Conservation (phyloP, 2,797 vertebrate genomes). For the Muraenolepis orangiensis region DNA sequence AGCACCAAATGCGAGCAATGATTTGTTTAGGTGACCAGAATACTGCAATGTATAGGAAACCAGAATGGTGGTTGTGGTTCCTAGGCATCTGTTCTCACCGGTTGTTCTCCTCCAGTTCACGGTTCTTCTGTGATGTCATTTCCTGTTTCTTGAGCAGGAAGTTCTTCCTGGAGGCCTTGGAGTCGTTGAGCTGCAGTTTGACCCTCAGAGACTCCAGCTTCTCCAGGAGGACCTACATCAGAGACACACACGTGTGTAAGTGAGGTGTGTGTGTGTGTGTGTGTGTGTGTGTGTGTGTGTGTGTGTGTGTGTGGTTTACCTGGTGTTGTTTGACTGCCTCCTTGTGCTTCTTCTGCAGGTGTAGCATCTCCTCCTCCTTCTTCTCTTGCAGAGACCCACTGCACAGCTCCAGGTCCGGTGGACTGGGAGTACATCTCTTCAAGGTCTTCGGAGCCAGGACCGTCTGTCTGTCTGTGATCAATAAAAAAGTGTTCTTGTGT, state of each 20-base stretch:
- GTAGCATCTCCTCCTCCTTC: slow-evolving; percentile 9
- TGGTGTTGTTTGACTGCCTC: slow-evolving; percentile 48
- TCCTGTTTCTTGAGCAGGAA: slow-evolving; percentile 65
- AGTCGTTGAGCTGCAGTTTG: slow-evolving; percentile 69
- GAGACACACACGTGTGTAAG: neutral
- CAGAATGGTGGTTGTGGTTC: too few species aligned
- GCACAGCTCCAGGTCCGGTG: too few species aligned
- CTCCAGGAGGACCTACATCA: slow-evolving; percentile 51
- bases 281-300: slow-evolving; percentile 2
- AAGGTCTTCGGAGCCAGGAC: neutral
- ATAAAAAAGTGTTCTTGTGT: neutral
- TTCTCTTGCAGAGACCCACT: slow-evolving; percentile 17
- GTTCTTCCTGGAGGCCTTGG: slow-evolving; percentile 60
- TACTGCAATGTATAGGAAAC: neutral
- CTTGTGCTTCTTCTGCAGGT: slow-evolving; percentile 50
- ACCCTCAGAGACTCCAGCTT: slow-evolving; percentile 63
- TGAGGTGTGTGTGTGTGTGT: neutral
- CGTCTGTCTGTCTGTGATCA: too few species aligned
- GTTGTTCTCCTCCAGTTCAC: slow-evolving; percentile 53
- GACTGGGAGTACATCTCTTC: too few species aligned
- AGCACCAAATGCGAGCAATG: neutral
- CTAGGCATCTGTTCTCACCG: slow-evolving; percentile 30
- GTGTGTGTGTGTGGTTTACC: slow-evolving; percentile 22
- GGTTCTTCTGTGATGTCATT: slow-evolving; percentile 44
- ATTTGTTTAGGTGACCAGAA: neutral